Conservation (phyloP, 1,140 invertebrate genomes). For the Pectinophora gossypiella region DNA sequence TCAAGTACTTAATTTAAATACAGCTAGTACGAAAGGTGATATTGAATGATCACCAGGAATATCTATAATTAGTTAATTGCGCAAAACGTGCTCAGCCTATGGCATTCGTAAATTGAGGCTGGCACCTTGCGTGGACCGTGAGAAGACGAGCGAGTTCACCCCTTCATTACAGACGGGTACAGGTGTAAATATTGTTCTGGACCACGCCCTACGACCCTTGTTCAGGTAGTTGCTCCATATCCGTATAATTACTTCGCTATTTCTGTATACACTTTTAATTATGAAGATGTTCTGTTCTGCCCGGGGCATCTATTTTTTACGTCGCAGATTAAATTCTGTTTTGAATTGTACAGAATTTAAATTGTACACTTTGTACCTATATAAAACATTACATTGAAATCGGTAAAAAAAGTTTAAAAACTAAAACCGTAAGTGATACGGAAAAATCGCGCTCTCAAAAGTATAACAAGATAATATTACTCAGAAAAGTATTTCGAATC, state of each 20-base stretch:
- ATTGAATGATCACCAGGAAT: background rate
- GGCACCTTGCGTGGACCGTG: constrained; percentile 27
- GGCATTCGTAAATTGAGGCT: background rate
- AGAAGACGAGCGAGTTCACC: constrained; percentile 19
- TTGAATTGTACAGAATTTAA: too few species aligned
- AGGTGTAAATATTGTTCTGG: constrained; percentile 27
- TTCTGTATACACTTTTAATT: too few species aligned
- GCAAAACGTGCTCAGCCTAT: background rate
- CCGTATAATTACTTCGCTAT: background rate
- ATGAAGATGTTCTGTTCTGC: too few species aligned
- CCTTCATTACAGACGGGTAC: constrained; percentile 21
- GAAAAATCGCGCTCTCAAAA: too few species aligned
- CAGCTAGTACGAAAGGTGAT: background rate
- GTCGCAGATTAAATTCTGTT: too few species aligned
- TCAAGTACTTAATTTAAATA: background rate
- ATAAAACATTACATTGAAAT: too few species aligned
- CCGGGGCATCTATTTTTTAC: too few species aligned
- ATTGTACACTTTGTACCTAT: too few species aligned
- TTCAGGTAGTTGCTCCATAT: constrained; percentile 10
- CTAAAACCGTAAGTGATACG: too few species aligned
- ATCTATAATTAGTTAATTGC: background rate
- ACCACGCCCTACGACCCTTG: constrained; percentile 20
- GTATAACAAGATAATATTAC: too few species aligned
- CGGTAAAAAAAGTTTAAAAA: too few species aligned
- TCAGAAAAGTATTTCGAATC: too few species aligned